Evolutionary conservation across 2,888 invertebrate species (phyloP), one percentile per base, ranked within the genome.

Genomic region (Platycheirus albimanus): DNA sequence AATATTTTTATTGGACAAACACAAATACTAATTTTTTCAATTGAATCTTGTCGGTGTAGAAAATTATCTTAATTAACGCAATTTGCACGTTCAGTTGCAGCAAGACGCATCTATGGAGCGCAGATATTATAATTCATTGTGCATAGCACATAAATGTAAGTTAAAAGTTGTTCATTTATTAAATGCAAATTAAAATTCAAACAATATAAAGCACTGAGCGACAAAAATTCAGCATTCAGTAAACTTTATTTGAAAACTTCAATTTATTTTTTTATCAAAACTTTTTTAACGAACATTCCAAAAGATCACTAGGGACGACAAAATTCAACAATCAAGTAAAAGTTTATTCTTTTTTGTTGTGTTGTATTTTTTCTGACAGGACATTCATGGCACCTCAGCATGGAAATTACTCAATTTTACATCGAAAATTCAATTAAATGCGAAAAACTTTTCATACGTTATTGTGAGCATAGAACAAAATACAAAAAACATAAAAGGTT

Each of bases 371-470:
- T 15, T 0, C 11, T 51, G 11, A 11, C 19, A 38, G 38, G 56
- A 58, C 58, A 43, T 43, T 15, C 58, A 58, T 28, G 28, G 58
- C 58, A 58, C 43, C 28, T 58, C 56, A 20, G 41, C 43, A 43
- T 17, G 28, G 58, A 43, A 58, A 58, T 43, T 41, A 43, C 41
- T 64, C 63, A 36, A 38, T 74, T 72, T 56, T 49, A 56, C 56
- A 66, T 66, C 15, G 66, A 74, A 74, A 74, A 74, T 74, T 66
- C 74, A 74, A 74, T 74, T 66, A 74, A 66, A 38, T 54, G 33
- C 47, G 28, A 51, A 66, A 74, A 74, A 49, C 66, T 74, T 66
- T 56, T 41, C 49, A 54, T 66, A 66, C 56, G 47, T 33, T 56
- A 45, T 47, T 47, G 24, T 17, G 45, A 13, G 20, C 13, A 30